Evolutionary conservation across 2,797 vertebrate species (phyloP), one percentile per base, ranked within the genome.

Genomic region (Rhabdophis nuchalis): DNA sequence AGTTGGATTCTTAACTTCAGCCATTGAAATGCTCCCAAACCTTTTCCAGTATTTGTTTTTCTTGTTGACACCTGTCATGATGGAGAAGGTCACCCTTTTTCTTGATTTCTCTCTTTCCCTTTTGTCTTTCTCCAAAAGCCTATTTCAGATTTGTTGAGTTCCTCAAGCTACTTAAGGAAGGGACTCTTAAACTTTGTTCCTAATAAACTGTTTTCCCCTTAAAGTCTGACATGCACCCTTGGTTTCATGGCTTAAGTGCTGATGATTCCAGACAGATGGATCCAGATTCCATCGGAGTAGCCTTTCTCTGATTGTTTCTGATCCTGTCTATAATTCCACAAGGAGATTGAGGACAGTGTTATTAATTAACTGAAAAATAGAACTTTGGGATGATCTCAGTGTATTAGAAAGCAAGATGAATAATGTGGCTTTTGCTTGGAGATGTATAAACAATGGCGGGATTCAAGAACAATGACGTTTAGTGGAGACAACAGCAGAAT

Each of bases 241-340:
- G 11, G 89, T 95, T 96, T 96, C 92, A 95, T 1, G 5, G 93
- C n/a, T 90, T 94, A 94, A 94, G 77, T 92, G 86, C 77, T 95
- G 94, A 95, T 94, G 95, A 94, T 95, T 94, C 57, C 93, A 89
- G 96, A 94, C 94, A 96, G 92, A 93, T 93, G 93, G 94, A 85
- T 52, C 12, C 1, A 92, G 27, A 1, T 86, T 46, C 87, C 90
- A 8, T 57, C 53, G 25, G 36, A 32, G 91, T 93, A 91, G 89
- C 88, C 92, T 82, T 94, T 91, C 89, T 16, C 85, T 32, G 87
- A 85, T 89, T 85, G 72, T 2, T 64, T 86, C 87, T 46, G 25
- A n/a, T 64, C 57, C 56, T 88, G 68, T 23, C 7, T 27, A 6
- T 82, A 23, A 60, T 50, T 61, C 23, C 14, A 52, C 10, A 52